Conservation (phyloP, 2,888 invertebrate genomes). For the Lacanobia wlatinum region DNA sequence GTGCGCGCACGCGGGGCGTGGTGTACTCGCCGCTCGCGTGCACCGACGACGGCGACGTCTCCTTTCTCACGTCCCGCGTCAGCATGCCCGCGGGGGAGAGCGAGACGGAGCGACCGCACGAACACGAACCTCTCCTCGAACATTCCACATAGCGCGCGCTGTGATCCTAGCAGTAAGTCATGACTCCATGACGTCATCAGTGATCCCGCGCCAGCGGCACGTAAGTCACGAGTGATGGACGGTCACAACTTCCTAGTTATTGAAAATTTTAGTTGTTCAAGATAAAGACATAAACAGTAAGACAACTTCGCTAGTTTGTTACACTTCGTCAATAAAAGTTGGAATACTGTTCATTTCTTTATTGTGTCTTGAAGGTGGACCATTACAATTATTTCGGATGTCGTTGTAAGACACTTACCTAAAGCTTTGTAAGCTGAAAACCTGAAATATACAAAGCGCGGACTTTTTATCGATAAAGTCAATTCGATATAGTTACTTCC, state of each 20-base stretch:
- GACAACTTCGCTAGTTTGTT: constrained; percentile 48
- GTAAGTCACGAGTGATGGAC: constrained; percentile 65
- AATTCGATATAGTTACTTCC: constrained; percentile 54
- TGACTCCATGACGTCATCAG: constrained; percentile 51
- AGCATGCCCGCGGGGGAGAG: constrained; percentile 69
- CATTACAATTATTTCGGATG: constrained; percentile 56
- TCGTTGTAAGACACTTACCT: constrained; percentile 52
- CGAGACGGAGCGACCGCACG: constrained; percentile 66
- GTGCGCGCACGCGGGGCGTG: constrained; percentile 75
- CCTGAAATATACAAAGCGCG: constrained; percentile 34
- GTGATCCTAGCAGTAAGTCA: constrained; percentile 81
- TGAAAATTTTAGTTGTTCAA: constrained; percentile 56
- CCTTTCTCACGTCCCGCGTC: constrained; percentile 75
- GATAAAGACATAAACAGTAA: constrained; percentile 55
- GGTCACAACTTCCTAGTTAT: constrained; percentile 69
- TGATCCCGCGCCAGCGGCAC: constrained; percentile 56
- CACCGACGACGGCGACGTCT: constrained; percentile 82
- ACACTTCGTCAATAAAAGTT: constrained; percentile 44
- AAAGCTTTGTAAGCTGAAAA: constrained; percentile 44
- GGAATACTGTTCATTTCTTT: constrained; percentile 58
- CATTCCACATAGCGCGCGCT: constrained; percentile 85
- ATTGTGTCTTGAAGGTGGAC: constrained; percentile 51
- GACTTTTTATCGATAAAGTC: constrained; percentile 63
- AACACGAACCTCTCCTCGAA: constrained; percentile 82
- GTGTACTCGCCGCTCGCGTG: constrained; percentile 83